phyloP scores from a whole-genome alignment of 2,113 vertebrate genomes.

The Megalops atlanticus region DNA sequence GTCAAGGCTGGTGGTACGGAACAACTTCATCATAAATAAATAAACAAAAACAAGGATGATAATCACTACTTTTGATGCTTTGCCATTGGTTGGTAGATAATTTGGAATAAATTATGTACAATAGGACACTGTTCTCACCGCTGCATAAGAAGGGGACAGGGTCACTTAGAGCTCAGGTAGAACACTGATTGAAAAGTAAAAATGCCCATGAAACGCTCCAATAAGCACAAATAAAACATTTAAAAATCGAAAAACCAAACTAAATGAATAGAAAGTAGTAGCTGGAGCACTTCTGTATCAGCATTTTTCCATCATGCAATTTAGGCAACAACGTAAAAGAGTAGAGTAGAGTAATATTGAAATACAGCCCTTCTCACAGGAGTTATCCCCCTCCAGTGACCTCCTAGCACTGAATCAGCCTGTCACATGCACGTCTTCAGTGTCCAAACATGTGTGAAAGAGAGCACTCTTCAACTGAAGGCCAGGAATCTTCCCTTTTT shows the following conservation, averaged over 20 bases:
- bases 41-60: not conserved
- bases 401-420: conserved; percentile 74
- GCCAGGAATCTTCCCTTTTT: conserved; percentile 63
- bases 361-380: conserved; percentile 81
- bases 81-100: conserved; percentile 56
- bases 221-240: conserved; percentile 43
- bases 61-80: conserved; percentile 42
- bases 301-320: conserved; percentile 80
- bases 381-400: conserved; percentile 82
- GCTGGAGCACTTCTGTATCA: conserved; percentile 71
- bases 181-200: conserved; percentile 40
- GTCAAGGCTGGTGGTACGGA: not conserved
- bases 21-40: not conserved
- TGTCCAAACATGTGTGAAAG: conserved; percentile 88
- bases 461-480: conserved; percentile 77
- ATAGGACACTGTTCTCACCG: not conserved
- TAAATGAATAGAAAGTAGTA: conserved; percentile 52
- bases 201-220: conserved; percentile 52
- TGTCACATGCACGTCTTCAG: conserved; percentile 88
- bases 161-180: conserved; percentile 24
- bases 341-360: conserved; percentile 73
- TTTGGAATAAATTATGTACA: not conserved
- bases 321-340: conserved; percentile 63
- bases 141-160: conserved; percentile 20
- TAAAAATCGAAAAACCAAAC: conserved; percentile 47